These are phyloP conservation scores for Hyperoplus immaculatus DNA, from an alignment of 2,797 vertebrate species.

Conservation along the genomic window DNA sequence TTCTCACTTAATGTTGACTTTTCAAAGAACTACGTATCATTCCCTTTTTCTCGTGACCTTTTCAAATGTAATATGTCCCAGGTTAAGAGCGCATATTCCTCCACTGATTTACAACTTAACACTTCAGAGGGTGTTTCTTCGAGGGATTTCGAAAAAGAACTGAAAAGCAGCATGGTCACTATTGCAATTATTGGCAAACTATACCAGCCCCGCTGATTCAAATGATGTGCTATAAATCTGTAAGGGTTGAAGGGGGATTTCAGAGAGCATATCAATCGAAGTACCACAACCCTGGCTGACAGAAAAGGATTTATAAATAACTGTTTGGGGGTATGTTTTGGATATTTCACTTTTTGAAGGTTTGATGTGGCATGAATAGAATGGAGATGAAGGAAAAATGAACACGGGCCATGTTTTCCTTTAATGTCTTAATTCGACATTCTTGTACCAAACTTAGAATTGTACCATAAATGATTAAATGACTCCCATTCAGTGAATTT, in stretches of 20 bases:
- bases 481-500: conserved; percentile 36
- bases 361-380: conserved; percentile 17
- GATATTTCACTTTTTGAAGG: neutral
- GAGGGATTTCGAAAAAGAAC: conserved; percentile 48
- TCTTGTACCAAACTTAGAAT: conserved; percentile 27
- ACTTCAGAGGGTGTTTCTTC: conserved; percentile 47
- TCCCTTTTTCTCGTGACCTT: conserved; percentile 11
- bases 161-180: conserved; percentile 47
- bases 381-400: conserved; percentile 21
- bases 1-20: neutral
- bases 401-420: conserved; percentile 28
- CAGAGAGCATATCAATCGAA: conserved; percentile 52
- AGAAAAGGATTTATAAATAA: conserved; percentile 30
- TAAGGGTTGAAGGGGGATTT: conserved; percentile 23
- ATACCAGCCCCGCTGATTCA: conserved; percentile 25
- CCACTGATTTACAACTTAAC: conserved; percentile 55
- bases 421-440: conserved; percentile 39
- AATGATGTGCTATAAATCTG: conserved; percentile 59
- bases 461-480: conserved; percentile 19
- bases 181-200: conserved; percentile 40
- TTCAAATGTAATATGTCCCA: conserved; percentile 46
- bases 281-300: conserved; percentile 57
- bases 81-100: conserved; percentile 31
- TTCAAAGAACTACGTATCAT: neutral
- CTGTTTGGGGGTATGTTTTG: conserved; percentile 1